These are phyloP conservation scores for Drosophila nr. perissopoda DNA, from an alignment of 2,888 invertebrate species.

Conservation along the genomic window DNA sequence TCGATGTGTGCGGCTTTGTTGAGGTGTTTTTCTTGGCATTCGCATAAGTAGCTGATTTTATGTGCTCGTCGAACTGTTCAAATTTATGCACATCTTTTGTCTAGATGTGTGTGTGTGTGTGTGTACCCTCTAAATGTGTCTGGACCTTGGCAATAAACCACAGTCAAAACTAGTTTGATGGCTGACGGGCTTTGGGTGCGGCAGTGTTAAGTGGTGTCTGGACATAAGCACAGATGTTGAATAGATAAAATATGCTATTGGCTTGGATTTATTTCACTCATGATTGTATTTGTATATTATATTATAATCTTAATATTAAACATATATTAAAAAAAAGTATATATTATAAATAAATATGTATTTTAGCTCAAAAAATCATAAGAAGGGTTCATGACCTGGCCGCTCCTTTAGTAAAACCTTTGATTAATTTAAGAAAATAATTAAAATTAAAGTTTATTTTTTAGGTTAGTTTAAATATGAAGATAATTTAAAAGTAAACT, in stretches of 20 bases:
- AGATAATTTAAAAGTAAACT: background rate
- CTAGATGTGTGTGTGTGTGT: conserved; percentile 21
- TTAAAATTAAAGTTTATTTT: too few relatives aligned
- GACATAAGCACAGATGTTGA: conserved; percentile 26
- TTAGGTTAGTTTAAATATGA: background rate
- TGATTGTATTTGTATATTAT: background rate
- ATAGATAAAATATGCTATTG: conserved; percentile 1
- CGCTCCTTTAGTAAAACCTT: background rate
- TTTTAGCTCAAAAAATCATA: accelerated
- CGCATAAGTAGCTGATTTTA: conserved; percentile 68
- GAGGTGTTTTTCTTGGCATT: conserved; percentile 62
- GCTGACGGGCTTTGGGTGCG: conserved; percentile 40
- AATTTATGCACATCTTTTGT: conserved; percentile 75
- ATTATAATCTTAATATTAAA: background rate
- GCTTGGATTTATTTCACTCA: background rate
- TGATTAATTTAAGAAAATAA: background rate
- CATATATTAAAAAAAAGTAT: background rate
- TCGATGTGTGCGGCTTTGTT: conserved; percentile 65
- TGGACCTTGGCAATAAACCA: conserved; percentile 60
- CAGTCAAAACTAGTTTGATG: conserved; percentile 57
- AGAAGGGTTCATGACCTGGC: background rate
- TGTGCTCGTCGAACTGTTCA: conserved; percentile 58
- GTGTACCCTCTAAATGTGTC: conserved; percentile 49
- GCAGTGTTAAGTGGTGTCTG: conserved; percentile 49
- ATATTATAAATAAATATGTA: background rate